Conservation (phyloP, 2,113 vertebrate species). For the Spermophilus dauricus region DNA sequence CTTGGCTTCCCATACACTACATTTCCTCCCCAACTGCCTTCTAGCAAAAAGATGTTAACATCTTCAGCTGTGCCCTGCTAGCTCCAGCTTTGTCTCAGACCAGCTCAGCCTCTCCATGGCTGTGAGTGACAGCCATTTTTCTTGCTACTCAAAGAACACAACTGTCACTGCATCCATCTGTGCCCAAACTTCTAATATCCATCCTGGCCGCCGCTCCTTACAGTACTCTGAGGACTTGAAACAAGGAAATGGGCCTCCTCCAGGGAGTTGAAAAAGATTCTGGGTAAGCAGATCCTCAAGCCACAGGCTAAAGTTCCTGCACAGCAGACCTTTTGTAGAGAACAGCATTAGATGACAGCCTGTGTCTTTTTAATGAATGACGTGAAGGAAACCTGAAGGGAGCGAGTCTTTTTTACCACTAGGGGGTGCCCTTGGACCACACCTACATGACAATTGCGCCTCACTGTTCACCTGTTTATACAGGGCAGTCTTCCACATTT, state of each 20-base stretch:
- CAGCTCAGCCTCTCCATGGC: neutral
- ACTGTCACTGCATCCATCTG: neutral
- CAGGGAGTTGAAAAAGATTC: constrained; percentile 8
- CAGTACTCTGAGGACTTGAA: neutral
- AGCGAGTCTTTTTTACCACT: constrained; percentile 74
- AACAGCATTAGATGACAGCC: neutral
- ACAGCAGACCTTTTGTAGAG: constrained; percentile 49
- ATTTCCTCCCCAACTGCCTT: neutral
- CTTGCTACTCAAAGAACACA: neutral
- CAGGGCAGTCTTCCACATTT: neutral
- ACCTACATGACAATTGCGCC: neutral
- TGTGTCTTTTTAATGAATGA: constrained; percentile 10
- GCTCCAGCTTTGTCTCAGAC: neutral
- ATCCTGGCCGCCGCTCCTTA: neutral
- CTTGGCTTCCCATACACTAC: neutral
- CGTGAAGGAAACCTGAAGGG: neutral
- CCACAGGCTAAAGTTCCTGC: neutral
- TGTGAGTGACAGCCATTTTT: constrained; percentile 44
- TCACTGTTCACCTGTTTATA: neutral
- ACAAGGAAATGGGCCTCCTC: neutral
- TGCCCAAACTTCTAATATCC: neutral
- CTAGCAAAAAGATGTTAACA: neutral
- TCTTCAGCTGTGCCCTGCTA: neutral
- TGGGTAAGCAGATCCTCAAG: neutral
- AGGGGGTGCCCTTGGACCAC: constrained; percentile 85